Percentiles rank a stretch among this genome's conserved stretches.
These are phyloP conservation scores for Lasaia peninsularis DNA, from an alignment of 1,140 invertebrate species.

Conservation along the genomic window DNA sequence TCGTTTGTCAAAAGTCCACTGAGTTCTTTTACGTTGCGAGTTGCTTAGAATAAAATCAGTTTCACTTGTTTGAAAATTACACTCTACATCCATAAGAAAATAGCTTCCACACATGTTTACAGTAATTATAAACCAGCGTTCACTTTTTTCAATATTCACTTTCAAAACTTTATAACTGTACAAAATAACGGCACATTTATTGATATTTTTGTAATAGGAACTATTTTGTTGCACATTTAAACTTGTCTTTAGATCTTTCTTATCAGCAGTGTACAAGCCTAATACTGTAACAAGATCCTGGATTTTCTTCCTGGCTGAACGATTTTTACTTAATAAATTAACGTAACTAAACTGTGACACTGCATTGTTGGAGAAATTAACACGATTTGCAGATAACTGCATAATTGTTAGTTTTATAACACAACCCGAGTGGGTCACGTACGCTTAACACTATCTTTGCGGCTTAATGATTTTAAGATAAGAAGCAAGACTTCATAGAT, in stretches of 20 bases:
- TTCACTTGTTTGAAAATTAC: constrained; percentile 41
- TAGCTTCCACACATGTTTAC: constrained; percentile 38
- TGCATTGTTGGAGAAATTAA: constrained; percentile 56
- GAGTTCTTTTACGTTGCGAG: constrained; percentile 10
- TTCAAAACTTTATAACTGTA: constrained; percentile 37
- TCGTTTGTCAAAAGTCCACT: constrained; percentile 12
- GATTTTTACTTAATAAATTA: constrained; percentile 49
- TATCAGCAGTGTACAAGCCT: constrained; percentile 51
- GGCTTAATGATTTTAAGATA: constrained; percentile 43
- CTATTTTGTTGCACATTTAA: not conserved
- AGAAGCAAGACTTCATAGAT: not conserved
- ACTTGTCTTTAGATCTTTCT: constrained; percentile 22
- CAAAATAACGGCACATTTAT: constrained; percentile 34
- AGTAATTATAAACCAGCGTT: constrained; percentile 38
- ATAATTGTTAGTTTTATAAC: constrained; percentile 35
- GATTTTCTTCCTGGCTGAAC: constrained; percentile 42
- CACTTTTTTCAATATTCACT: constrained; percentile 30
- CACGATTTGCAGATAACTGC: constrained; percentile 57
- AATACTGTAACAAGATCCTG: constrained; percentile 58
- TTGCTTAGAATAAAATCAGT: constrained; percentile 8
- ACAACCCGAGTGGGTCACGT: constrained; percentile 16
- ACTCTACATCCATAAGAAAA: constrained; percentile 37
- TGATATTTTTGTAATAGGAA: constrained; percentile 22
- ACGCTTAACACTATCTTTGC: constrained; percentile 42
- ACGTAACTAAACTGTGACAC: constrained; percentile 63